Percentiles rank a stretch among this genome's conserved stretches.
Conservation (phyloP, 2,888 invertebrate genomes). For the Papilio protenor region DNA sequence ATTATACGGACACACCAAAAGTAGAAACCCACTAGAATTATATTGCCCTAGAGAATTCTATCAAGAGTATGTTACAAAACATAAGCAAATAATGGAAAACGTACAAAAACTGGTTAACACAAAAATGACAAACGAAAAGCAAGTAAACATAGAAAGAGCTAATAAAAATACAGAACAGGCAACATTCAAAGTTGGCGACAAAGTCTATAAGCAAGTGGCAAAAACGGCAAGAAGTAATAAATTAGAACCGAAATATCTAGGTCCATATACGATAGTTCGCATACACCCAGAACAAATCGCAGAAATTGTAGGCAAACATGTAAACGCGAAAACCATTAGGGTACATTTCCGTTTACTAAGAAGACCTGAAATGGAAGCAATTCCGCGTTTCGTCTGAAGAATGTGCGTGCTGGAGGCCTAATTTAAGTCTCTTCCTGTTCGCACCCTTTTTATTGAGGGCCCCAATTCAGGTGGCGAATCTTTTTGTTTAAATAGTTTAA, state of each 20-base stretch:
- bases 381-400: no score
- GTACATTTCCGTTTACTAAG: conserved; percentile 51
- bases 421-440: no score
- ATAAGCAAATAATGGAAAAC: conserved; percentile 61
- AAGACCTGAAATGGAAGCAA: conserved; percentile 49
- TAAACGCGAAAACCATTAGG: conserved; percentile 51
- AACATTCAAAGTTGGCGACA: conserved; percentile 50
- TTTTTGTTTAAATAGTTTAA: no score
- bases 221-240: conserved; percentile 51
- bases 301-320: conserved; percentile 52
- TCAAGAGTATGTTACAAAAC: conserved; percentile 87
- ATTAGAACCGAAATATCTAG: conserved; percentile 47
- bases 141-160: conserved; percentile 44
- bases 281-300: conserved; percentile 52
- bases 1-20: conserved; percentile 52
- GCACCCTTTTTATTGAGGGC: no score
- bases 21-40: conserved; percentile 53
- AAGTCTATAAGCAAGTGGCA: conserved; percentile 51
- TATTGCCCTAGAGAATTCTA: conserved; percentile 73
- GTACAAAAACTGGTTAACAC: conserved; percentile 46
- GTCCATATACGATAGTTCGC: conserved; percentile 49
- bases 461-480: no score
- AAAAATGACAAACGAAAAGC: conserved; percentile 44
- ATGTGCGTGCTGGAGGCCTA: no score
- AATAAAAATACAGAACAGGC: conserved; percentile 46